These are phyloP conservation scores for Heliconius hortense DNA, from an alignment of 2,888 invertebrate species.

Conservation along the genomic window DNA sequence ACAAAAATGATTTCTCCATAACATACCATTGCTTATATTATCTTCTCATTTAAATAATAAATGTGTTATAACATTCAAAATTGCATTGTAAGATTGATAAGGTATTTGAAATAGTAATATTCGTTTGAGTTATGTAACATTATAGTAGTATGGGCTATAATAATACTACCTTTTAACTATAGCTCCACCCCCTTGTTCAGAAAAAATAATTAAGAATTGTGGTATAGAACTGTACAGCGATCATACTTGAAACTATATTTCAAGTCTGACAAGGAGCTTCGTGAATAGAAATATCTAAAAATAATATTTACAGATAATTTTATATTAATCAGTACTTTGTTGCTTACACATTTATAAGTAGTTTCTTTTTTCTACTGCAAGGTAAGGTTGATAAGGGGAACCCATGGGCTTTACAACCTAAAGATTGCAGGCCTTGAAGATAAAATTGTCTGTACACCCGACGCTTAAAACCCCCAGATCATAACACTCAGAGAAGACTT, in stretches of 20 bases:
- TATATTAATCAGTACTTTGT: not conserved
- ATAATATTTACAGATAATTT: not conserved
- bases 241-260: too few species aligned
- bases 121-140: constrained; percentile 7
- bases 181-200: not conserved
- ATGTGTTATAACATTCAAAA: constrained; percentile 29
- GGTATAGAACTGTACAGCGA: not conserved
- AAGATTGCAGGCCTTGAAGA: too few species aligned
- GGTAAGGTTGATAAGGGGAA: too few species aligned
- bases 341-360: too few species aligned
- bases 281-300: not conserved
- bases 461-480: too few species aligned
- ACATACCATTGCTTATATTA: constrained; percentile 27
- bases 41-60: constrained; percentile 26
- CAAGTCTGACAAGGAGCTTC: not conserved
- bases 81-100: constrained; percentile 28
- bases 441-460: too few species aligned
- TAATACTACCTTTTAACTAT: not conserved
- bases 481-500: too few species aligned
- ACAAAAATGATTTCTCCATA: constrained; percentile 14
- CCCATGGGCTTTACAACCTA: too few species aligned
- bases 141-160: not conserved
- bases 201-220: not conserved
- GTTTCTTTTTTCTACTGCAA: too few species aligned
- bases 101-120: constrained; percentile 4